Evolutionary conservation across 2,888 invertebrate species (phyloP).

Genomic region (Idaea dimidiata): DNA sequence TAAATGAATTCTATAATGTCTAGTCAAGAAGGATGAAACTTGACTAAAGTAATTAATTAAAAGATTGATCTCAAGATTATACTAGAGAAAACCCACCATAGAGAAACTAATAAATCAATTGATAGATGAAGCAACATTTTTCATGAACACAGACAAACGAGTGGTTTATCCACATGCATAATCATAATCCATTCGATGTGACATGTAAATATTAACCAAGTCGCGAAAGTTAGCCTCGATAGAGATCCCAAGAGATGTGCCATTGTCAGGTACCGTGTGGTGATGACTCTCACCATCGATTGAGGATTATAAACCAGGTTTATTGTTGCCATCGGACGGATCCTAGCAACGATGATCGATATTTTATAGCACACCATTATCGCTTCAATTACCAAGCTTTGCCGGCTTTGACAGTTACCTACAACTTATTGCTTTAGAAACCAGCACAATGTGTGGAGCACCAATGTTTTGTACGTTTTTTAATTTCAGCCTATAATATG

Average conservation of each 20-base stretch:
- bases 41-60: not conserved
- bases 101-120: not conserved
- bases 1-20: not conserved
- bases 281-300: constrained; percentile 39
- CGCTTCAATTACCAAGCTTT: constrained; percentile 11
- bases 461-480: no score
- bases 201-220: constrained; percentile 25
- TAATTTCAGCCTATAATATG: no score
- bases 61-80: not conserved
- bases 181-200: constrained; percentile 7
- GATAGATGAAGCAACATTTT: not conserved
- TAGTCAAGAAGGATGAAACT: not conserved
- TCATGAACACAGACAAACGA: constrained; percentile 8
- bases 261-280: constrained; percentile 22
- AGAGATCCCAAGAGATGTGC: constrained; percentile 41
- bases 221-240: constrained; percentile 40
- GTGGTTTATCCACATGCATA: constrained; percentile 16
- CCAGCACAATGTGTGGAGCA: no score
- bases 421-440: not conserved
- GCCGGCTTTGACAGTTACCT: not conserved
- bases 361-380: constrained; percentile 40
- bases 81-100: not conserved
- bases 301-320: constrained; percentile 64
- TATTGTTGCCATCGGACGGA: constrained; percentile 45
- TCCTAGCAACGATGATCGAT: constrained; percentile 60